Evolutionary conservation across 2,113 vertebrate genomes (phyloP), one percentile per base, ranked within the genome.

Genomic region (Paradoxurus hermaphroditus): DNA sequence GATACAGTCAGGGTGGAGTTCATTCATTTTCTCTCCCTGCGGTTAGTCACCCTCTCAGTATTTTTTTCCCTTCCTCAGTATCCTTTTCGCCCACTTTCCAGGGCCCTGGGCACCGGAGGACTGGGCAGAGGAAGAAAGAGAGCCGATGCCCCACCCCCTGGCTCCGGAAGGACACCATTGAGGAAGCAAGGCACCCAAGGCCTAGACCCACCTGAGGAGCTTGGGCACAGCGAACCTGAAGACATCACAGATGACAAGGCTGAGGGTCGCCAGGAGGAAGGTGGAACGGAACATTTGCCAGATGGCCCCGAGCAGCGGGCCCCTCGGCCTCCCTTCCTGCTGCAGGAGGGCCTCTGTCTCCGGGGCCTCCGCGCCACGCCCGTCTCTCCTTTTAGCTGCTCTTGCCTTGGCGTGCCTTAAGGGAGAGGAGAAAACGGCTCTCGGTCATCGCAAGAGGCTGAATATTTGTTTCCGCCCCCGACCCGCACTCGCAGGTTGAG

Each of bases 221-320:
- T 99, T 99, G 4, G 99, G 99, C 63, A 99, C 98, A 36, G 99
- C 97, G 73, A 99, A 99, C 99, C 99, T 98, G 98, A 99, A 99
- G 95, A 98, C 96, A 70, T 99, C 99, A 4, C 99, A 99, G 97
- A 99, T 94, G 91, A 99, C 86, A 75, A 99, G 99, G 94, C 99
- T 99, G 96, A 99, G 95, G 11, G 99, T 99, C 15, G 99, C 99
- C 7, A 99, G 98, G 82, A 99, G 98, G 98, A 99, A 99, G 86
- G 99, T 98, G 1, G 98, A 98, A n/a, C 99, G 98, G 49, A 99
- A 99, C 96, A 99, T 99, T 68, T 94, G 98, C 92, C 99, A 99
- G 59, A 99, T 97, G 0, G 97, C 99, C 97, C 98, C 98, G 98
- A 99, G 97, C 90, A 99, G 98, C 1, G 98, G 99, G 70, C 99